These are phyloP conservation scores for Phoxinus dragarum DNA, from an alignment of 2,797 vertebrate genomes.

Conservation along the genomic window DNA sequence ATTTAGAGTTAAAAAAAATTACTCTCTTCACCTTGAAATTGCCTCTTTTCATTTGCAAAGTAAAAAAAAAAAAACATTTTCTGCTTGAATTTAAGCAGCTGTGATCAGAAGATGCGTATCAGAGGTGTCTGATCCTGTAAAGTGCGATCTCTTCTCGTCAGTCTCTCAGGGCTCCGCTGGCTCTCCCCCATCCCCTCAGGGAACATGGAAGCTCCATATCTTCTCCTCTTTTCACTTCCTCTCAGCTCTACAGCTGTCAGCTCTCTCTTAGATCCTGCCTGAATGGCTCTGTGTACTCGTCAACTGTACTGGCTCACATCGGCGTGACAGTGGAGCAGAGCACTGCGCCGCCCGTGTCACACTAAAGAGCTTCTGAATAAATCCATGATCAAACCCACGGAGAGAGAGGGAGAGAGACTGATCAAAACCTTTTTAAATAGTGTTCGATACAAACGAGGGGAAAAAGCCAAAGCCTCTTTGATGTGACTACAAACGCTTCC, in stretches of 20 bases:
- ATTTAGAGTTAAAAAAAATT: conserved; percentile 17
- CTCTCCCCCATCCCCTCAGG: conserved; percentile 43
- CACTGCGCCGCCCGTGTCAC: conserved; percentile 71
- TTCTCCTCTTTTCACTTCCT: conserved; percentile 53
- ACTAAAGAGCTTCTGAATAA: conserved; percentile 73
- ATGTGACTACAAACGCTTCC: conserved; percentile 80
- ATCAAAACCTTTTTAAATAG: conserved; percentile 77
- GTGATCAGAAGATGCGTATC: conserved; percentile 37
- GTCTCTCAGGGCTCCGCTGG: conserved; percentile 53
- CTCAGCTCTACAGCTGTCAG: conserved; percentile 67
- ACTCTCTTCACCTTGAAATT: conserved; percentile 33
- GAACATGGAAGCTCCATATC: conserved; percentile 61
- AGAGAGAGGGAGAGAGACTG: conserved; percentile 63
- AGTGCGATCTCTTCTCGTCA: conserved; percentile 32
- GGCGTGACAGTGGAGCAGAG: conserved; percentile 67
- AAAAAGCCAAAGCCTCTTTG: conserved; percentile 70
- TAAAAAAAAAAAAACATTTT: not conserved
- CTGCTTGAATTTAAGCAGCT: conserved; percentile 39
- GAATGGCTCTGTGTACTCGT: conserved; percentile 68
- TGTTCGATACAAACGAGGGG: conserved; percentile 71
- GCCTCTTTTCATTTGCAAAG: conserved; percentile 39
- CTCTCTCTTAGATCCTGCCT: conserved; percentile 69
- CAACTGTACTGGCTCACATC: conserved; percentile 70
- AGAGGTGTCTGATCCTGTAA: conserved; percentile 47
- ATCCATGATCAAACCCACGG: conserved; percentile 77